Percentiles rank a stretch among this genome's conserved stretches.
Conservation (phyloP, 2,797 vertebrate species). For the Neopelma chrysocephalum region DNA sequence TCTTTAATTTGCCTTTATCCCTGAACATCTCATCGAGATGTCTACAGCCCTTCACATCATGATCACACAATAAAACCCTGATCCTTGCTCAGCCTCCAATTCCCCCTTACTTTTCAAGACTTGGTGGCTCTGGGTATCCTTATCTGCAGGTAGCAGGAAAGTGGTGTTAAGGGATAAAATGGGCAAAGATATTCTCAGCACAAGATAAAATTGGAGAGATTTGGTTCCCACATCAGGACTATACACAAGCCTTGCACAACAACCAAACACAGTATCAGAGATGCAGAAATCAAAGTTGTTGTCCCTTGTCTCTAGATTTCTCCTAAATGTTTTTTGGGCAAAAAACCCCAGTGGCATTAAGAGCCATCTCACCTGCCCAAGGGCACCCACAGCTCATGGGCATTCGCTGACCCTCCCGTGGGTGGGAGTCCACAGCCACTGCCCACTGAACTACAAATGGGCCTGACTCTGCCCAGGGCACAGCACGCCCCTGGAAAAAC, state of each 20-base stretch:
- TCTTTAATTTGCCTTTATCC: neutral
- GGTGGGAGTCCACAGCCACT: neutral
- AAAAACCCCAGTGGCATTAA: neutral
- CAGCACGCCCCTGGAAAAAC: neutral
- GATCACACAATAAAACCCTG: neutral
- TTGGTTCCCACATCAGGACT: neutral
- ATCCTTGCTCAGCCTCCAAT: neutral
- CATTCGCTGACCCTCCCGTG: rapidly evolving
- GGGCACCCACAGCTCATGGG: neutral
- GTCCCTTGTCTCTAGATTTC: neutral
- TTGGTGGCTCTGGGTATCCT: neutral
- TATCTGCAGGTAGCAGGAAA: neutral
- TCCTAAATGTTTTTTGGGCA: neutral
- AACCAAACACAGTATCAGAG: neutral
- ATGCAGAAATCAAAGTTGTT: neutral
- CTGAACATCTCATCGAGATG: neutral
- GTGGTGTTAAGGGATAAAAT: neutral
- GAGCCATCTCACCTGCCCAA: neutral
- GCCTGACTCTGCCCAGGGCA: neutral
- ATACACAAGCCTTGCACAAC: neutral
- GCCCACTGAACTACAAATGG: neutral
- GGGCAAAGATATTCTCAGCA: neutral
- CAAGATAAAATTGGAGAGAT: neutral
- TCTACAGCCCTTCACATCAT: neutral
- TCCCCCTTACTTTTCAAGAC: neutral